phyloP scores from a whole-genome alignment of 2,888 invertebrate species.

The Labia minor region DNA sequence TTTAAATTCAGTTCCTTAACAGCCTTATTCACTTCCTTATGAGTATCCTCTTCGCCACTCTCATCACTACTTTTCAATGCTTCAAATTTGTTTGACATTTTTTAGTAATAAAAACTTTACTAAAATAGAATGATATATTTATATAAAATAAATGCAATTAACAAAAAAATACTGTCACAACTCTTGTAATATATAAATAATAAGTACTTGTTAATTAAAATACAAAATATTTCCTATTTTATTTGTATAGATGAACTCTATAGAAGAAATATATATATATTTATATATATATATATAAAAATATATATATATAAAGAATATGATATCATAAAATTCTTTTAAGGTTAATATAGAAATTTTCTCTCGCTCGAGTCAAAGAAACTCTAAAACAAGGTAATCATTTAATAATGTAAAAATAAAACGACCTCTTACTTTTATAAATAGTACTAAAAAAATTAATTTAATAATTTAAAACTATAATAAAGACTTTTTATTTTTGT shows the following conservation, averaged over 20 bases:
- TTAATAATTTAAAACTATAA: too few species aligned
- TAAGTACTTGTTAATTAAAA: too few species aligned
- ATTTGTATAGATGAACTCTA: not conserved
- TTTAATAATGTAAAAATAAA: too few species aligned
- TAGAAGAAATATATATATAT: not conserved
- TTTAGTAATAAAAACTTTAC: slow-evolving; percentile 24
- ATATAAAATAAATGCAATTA: slow-evolving; percentile 27
- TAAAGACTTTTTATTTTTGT: too few species aligned
- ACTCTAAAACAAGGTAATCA: too few species aligned
- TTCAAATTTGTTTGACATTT: slow-evolving; percentile 54
- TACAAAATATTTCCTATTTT: not conserved
- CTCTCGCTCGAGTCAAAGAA: not conserved
- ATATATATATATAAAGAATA: not conserved
- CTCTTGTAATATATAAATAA: too few species aligned
- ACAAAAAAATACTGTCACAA: slow-evolving; percentile 13
- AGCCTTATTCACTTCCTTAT: slow-evolving; percentile 35
- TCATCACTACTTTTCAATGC: slow-evolving; percentile 52
- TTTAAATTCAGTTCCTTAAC: slow-evolving; percentile 36
- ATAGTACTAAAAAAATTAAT: too few species aligned
- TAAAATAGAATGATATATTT: not conserved
- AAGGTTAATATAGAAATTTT: slow-evolving; percentile 1
- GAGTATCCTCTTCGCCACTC: slow-evolving; percentile 52
- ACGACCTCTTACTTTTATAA: too few species aligned
- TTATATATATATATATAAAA: not conserved
- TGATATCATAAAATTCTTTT: not conserved